Conservation (phyloP, 2,888 invertebrate genomes). For the Acanthosoma haemorrhoidale region DNA sequence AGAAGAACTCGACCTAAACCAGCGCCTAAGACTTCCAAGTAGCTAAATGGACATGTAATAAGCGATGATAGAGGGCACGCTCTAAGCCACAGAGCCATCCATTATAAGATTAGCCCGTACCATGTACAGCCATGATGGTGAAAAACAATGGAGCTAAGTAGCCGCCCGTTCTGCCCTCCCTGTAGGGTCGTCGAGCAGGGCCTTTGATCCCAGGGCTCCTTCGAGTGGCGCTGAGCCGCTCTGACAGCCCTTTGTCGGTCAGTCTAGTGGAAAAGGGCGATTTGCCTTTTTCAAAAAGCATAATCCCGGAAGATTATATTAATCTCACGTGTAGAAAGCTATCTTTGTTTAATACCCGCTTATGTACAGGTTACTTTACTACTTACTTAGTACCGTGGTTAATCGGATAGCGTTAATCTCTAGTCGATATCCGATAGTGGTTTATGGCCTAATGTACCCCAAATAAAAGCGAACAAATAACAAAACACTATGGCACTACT, state of each 20-base stretch:
- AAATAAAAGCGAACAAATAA: no score
- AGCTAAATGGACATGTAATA: slow-evolving; percentile 2
- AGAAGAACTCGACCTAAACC: no score
- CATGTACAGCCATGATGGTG: background rate
- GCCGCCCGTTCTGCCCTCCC: background rate
- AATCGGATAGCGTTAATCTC: no score
- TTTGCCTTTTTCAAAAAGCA: slow-evolving; percentile 10
- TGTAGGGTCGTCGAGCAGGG: no score
- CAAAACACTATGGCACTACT: no score
- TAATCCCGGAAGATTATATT: no score
- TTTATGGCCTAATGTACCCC: no score
- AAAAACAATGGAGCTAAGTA: slow-evolving; percentile 12
- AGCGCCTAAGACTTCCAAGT: background rate
- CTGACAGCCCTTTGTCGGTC: background rate
- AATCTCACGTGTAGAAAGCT: no score
- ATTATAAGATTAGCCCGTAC: background rate
- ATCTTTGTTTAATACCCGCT: no score
- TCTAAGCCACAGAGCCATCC: slow-evolving; percentile 1
- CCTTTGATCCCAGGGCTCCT: background rate
- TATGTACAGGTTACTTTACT: no score
- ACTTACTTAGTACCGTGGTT: no score
- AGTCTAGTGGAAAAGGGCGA: background rate
- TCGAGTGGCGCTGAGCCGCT: background rate
- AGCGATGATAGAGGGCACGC: background rate
- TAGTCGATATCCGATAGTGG: no score